Evolutionary conservation across 2,797 vertebrate genomes (phyloP).

Genomic region (Odontamblyopus rebecca): DNA sequence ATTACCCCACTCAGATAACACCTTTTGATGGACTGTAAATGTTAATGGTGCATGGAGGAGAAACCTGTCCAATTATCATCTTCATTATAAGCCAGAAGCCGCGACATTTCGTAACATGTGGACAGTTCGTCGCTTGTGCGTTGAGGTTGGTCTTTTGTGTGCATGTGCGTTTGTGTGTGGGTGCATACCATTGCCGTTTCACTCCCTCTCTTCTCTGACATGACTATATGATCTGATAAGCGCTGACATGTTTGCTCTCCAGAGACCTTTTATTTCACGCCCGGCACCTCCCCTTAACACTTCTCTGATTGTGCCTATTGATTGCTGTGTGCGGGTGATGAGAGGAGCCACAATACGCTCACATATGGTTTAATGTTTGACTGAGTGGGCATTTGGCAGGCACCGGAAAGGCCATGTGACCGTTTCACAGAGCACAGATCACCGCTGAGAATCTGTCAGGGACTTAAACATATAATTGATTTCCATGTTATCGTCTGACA

Average conservation of each 20-base stretch:
- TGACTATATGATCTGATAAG: conserved; percentile 70
- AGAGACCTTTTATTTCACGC: conserved; percentile 75
- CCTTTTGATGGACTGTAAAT: conserved; percentile 53
- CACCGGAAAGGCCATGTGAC: conserved; percentile 22
- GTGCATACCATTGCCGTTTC: conserved; percentile 23
- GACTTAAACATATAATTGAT: conserved; percentile 3
- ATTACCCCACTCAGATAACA: conserved; percentile 56
- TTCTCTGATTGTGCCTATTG: conserved; percentile 69
- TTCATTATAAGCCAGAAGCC: conserved; percentile 42
- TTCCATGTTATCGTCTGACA: background rate
- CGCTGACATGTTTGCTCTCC: conserved; percentile 66
- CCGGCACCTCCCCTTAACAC: conserved; percentile 65
- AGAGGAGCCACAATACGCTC: conserved; percentile 53
- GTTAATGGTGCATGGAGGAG: conserved; percentile 50
- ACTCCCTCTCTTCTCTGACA: conserved; percentile 17
- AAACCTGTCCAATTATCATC: conserved; percentile 65
- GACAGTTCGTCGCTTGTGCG: conserved; percentile 37
- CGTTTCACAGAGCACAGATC: conserved; percentile 16
- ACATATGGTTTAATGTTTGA: conserved; percentile 60
- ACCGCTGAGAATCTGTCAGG: conserved; percentile 9
- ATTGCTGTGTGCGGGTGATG: conserved; percentile 51
- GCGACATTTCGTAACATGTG: conserved; percentile 28
- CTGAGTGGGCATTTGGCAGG: conserved; percentile 59
- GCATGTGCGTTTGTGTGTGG: conserved; percentile 1
- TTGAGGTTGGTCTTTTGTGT: conserved; percentile 19